Evolutionary conservation across 2,888 invertebrate species (phyloP).

Genomic region (Pseudococcus jackbeardsleyi): DNA sequence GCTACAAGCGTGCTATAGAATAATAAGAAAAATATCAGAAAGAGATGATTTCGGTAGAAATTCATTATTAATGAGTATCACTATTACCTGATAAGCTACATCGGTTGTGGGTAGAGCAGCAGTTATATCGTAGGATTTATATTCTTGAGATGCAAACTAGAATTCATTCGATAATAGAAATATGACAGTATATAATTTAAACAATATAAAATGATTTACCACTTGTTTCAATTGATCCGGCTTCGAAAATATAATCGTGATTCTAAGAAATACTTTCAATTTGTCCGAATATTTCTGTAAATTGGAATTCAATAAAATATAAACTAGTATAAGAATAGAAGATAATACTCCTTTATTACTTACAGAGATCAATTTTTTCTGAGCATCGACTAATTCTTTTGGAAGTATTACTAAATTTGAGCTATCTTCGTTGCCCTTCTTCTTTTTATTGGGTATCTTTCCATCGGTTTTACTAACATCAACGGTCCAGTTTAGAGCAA

Average conservation of each 20-base stretch:
- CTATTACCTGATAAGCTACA: constrained; percentile 58
- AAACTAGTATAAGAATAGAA: background rate
- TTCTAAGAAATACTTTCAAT: constrained; percentile 56
- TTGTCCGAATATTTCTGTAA: constrained; percentile 54
- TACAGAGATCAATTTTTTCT: constrained; percentile 48
- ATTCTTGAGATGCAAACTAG: constrained; percentile 29
- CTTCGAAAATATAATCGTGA: constrained; percentile 50
- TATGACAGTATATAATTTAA: too few relatives aligned
- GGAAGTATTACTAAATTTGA: constrained; percentile 55
- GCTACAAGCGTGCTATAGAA: constrained; percentile 43
- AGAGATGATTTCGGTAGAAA: background rate
- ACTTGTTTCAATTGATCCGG: constrained; percentile 56
- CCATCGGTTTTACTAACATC: constrained; percentile 54
- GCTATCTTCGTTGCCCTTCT: constrained; percentile 7
- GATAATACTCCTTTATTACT: background rate
- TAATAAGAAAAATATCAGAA: background rate
- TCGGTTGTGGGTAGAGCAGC: constrained; percentile 54
- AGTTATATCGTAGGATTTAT: constrained; percentile 57
- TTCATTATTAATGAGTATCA: background rate
- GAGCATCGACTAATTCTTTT: background rate
- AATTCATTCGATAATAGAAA: background rate
- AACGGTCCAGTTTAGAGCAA: constrained; percentile 61
- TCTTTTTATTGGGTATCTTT: constrained; percentile 42
- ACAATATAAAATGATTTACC: background rate
- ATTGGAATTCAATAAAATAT: background rate